Conservation (phyloP, 2,797 vertebrate species). For the Megalops cyprinoides region DNA sequence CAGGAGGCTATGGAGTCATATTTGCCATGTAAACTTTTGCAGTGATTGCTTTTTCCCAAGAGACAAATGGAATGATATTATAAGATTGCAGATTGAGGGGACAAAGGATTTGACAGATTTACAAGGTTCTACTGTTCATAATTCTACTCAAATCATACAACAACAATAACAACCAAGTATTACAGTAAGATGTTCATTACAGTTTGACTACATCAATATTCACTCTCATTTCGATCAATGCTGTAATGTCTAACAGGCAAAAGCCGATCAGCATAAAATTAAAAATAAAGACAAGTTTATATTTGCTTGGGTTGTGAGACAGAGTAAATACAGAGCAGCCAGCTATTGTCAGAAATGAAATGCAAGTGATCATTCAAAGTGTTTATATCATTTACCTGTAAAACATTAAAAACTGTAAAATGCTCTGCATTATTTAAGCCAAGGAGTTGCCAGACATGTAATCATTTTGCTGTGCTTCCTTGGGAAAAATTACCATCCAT, state of each 20-base stretch:
- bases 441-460: constrained; percentile 81
- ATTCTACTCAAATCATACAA: constrained; percentile 21
- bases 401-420: constrained; percentile 85
- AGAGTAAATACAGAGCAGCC: constrained; percentile 51
- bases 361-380: constrained; percentile 51
- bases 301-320: constrained; percentile 52
- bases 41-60: constrained; percentile 31
- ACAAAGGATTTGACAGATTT: constrained; percentile 11
- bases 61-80: not conserved
- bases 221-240: not conserved
- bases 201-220: not conserved
- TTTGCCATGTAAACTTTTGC: constrained; percentile 58
- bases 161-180: constrained; percentile 14
- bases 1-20: constrained; percentile 68
- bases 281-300: not conserved
- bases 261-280: not conserved
- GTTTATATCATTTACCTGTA: constrained; percentile 83
- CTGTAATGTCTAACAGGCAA: not conserved
- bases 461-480: constrained; percentile 79
- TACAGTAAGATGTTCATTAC: not conserved
- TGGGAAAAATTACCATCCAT: constrained; percentile 81
- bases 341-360: constrained; percentile 36
- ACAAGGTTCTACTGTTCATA: not conserved
- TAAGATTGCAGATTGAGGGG: not conserved
- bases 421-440: constrained; percentile 86